Evolutionary conservation across 2,113 vertebrate species (phyloP).

Genomic region (Clarias batrachus): DNA sequence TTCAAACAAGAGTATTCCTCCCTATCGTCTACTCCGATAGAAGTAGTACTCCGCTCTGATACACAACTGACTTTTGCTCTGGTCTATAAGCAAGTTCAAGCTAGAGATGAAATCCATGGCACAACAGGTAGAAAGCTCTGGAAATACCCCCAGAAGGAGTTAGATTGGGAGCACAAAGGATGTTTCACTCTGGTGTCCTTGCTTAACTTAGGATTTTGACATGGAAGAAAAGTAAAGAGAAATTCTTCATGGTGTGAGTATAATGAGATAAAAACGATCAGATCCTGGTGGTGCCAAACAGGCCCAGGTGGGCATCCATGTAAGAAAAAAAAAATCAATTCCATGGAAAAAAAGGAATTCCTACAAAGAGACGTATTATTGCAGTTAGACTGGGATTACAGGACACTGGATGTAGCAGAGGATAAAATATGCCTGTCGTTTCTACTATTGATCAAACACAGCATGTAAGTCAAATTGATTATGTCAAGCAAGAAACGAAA

Average conservation of each 20-base stretch:
- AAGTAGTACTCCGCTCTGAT: slow-evolving; percentile 16
- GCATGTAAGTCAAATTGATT: slow-evolving; percentile 34
- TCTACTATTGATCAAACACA: slow-evolving; percentile 23
- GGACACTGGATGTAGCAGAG: slow-evolving; percentile 15
- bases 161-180: slow-evolving; percentile 7
- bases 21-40: background rate
- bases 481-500: slow-evolving; percentile 28
- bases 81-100: slow-evolving; percentile 31
- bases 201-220: background rate
- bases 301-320: background rate
- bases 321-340: slow-evolving; percentile 45
- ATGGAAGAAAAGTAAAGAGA: background rate
- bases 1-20: background rate
- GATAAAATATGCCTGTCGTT: slow-evolving; percentile 23
- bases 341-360: background rate
- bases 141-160: slow-evolving; percentile 22
- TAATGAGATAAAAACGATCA: slow-evolving; percentile 25
- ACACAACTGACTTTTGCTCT: slow-evolving; percentile 1
- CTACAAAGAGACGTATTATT: slow-evolving; percentile 39
- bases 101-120: slow-evolving; percentile 38
- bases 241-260: slow-evolving; percentile 12
- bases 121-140: slow-evolving; percentile 14
- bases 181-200: slow-evolving; percentile 21
- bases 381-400: slow-evolving; percentile 44
- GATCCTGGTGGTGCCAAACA: slow-evolving; percentile 18